phyloP scores from a whole-genome alignment of 2,113 vertebrate species.

The Gopherus evgoodei region DNA sequence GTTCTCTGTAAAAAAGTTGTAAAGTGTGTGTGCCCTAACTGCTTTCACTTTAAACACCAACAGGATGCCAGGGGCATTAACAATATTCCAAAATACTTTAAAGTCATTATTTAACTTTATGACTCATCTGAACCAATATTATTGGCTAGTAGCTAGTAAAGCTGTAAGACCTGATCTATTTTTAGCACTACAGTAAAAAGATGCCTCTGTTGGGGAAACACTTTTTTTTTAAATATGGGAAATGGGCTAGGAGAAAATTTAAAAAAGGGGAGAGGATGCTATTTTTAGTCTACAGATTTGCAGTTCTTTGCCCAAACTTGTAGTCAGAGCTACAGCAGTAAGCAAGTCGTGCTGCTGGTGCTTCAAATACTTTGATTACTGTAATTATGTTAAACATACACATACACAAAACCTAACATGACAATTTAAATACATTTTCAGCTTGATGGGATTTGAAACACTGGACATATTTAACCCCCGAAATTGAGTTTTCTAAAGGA shows the following conservation, averaged over 20 bases:
- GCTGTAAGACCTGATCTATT: background rate
- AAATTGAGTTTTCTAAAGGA: slow-evolving; percentile 32
- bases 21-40: background rate
- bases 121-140: background rate
- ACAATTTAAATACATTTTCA: slow-evolving; percentile 65
- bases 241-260: background rate
- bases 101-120: background rate
- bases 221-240: background rate
- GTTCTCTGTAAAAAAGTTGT: background rate
- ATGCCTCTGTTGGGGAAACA: background rate
- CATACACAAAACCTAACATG: background rate
- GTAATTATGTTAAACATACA: slow-evolving; percentile 51
- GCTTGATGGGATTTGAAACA: slow-evolving; percentile 42
- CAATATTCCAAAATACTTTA: background rate
- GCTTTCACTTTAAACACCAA: background rate
- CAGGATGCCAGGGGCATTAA: background rate
- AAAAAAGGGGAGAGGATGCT: background rate
- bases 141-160: background rate
- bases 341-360: slow-evolving; percentile 41
- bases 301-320: slow-evolving; percentile 28
- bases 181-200: background rate
- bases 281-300: slow-evolving; percentile 48
- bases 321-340: background rate
- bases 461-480: slow-evolving; percentile 55
- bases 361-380: slow-evolving; percentile 24